Evolutionary conservation across 2,888 invertebrate genomes (phyloP).

Genomic region (Tupiocoris notatus): DNA sequence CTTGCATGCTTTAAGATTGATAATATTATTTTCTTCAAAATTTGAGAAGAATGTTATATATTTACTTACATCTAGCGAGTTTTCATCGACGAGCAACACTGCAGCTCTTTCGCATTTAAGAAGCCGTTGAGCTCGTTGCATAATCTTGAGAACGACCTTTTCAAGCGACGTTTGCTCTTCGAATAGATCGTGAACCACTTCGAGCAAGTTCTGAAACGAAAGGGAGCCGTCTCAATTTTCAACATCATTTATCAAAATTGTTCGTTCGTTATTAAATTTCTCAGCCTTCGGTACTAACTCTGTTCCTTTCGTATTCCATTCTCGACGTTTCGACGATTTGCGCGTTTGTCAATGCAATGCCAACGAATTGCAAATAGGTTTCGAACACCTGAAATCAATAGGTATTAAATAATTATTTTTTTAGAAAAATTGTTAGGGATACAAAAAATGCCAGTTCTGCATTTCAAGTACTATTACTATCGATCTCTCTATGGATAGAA

Average conservation of each 20-base stretch:
- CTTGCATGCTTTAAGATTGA: too few relatives aligned
- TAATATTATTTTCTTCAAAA: too few relatives aligned
- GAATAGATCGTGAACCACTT: constrained; percentile 59
- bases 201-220: constrained; percentile 56
- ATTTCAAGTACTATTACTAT: too few relatives aligned
- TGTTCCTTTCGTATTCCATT: constrained; percentile 58
- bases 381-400: constrained; percentile 55
- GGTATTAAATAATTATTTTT: too few relatives aligned
- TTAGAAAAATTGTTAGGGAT: too few relatives aligned
- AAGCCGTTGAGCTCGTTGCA: constrained; percentile 57
- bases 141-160: constrained; percentile 57
- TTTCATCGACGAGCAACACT: constrained; percentile 56
- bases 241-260: background rate
- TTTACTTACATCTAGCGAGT: constrained; percentile 30
- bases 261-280: background rate
- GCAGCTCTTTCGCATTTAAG: constrained; percentile 58
- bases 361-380: constrained; percentile 59
- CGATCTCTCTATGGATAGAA: too few relatives aligned
- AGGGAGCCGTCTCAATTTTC: background rate
- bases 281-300: too few relatives aligned
- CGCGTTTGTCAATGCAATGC: constrained; percentile 58
- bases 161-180: constrained; percentile 59
- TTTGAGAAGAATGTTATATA: too few relatives aligned
- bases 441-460: too few relatives aligned
- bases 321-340: constrained; percentile 58